Percentiles rank a stretch among this genome's conserved stretches.
These are phyloP conservation scores for Lycocerus yunnanus DNA, from an alignment of 2,888 invertebrate genomes.

Conservation along the genomic window DNA sequence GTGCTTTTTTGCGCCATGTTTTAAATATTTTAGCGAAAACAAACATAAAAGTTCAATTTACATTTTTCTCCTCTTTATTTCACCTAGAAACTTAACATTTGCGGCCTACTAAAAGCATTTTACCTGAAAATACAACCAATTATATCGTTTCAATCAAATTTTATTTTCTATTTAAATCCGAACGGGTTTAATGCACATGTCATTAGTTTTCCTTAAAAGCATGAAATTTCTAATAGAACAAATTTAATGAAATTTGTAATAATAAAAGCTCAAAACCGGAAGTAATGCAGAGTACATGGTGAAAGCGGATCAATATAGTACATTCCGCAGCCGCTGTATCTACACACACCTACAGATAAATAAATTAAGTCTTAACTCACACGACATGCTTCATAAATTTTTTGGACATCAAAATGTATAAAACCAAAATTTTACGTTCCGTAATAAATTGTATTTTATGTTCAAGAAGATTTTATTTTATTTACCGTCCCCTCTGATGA, in stretches of 20 bases:
- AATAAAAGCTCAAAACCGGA: background rate
- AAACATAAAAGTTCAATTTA: background rate
- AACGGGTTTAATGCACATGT: background rate
- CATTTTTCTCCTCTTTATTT: background rate
- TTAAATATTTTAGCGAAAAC: background rate
- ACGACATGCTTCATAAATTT: background rate
- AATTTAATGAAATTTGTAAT: background rate
- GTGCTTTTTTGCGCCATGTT: background rate
- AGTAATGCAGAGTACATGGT: background rate
- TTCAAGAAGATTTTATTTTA: background rate
- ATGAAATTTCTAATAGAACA: background rate
- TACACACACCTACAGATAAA: background rate
- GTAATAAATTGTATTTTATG: background rate
- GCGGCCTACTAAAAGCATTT: background rate
- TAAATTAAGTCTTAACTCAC: background rate
- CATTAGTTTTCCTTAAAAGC: background rate
- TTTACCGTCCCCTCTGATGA: background rate
- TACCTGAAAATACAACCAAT: background rate
- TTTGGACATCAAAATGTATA: background rate
- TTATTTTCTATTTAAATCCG: background rate
- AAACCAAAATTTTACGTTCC: background rate
- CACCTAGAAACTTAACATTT: background rate
- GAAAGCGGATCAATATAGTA: background rate
- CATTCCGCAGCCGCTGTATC: background rate
- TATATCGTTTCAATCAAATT: background rate